Evolutionary conservation across 2,113 vertebrate genomes (phyloP).

Genomic region (Chunga burmeisteri): DNA sequence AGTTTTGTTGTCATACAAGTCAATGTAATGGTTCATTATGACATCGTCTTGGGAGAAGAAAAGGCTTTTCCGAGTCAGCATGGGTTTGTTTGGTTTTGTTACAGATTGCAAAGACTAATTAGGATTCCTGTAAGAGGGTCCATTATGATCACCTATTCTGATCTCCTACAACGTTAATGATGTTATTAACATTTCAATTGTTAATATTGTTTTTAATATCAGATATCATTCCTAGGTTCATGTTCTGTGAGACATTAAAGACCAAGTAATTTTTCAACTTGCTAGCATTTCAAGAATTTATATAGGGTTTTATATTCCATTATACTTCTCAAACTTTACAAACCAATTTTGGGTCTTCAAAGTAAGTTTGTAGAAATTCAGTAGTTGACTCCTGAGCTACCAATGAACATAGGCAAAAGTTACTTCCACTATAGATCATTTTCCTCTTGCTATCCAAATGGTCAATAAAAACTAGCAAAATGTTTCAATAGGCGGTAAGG

Average conservation of each 20-base stretch:
- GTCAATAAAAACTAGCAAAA: neutral
- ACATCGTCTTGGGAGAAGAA: neutral
- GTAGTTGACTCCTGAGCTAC: neutral
- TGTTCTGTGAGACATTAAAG: neutral
- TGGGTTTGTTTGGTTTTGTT: neutral
- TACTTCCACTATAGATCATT: neutral
- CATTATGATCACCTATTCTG: slow-evolving; percentile 6
- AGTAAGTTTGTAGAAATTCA: neutral
- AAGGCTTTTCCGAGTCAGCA: neutral
- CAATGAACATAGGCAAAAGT: neutral
- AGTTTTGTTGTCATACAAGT: neutral
- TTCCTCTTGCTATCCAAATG: neutral
- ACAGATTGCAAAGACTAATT: slow-evolving; percentile 25
- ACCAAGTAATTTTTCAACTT: neutral
- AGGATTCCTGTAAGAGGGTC: slow-evolving; percentile 16
- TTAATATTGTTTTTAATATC: neutral
- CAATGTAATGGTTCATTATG: neutral
- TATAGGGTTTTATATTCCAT: neutral
- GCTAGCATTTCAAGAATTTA: neutral
- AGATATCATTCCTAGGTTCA: neutral
- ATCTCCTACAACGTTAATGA: neutral
- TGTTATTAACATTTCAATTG: neutral
- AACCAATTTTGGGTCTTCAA: neutral
- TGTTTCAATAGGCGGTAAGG: neutral
- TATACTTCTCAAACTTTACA: neutral